Percentiles rank a stretch among this genome's conserved stretches.
These are phyloP conservation scores for Gerris lacustris DNA, from an alignment of 2,888 invertebrate genomes.

Conservation along the genomic window DNA sequence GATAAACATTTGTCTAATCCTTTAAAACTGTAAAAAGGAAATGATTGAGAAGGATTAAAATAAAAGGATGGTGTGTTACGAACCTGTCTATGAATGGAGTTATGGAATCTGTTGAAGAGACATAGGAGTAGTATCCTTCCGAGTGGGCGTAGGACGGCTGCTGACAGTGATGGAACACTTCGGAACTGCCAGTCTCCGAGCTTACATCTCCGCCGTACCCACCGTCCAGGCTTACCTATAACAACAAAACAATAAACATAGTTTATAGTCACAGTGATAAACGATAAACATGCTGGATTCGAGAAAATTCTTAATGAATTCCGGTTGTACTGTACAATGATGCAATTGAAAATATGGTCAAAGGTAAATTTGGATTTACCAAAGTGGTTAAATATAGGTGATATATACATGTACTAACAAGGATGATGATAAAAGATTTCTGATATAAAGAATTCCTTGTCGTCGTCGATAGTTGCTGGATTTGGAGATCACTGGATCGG, in stretches of 20 bases:
- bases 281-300: background rate
- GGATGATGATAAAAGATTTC: too few species aligned
- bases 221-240: conserved; percentile 25
- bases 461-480: too few species aligned
- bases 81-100: conserved; percentile 59
- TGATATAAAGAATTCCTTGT: too few species aligned
- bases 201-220: conserved; percentile 22
- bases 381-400: too few species aligned
- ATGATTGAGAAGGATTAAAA: too few species aligned
- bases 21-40: too few species aligned
- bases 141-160: conserved; percentile 66
- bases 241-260: background rate
- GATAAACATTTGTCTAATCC: too few species aligned
- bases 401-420: too few species aligned
- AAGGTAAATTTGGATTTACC: too few species aligned
- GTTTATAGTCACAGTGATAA: background rate
- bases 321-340: conserved; percentile 12
- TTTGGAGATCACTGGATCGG: too few species aligned
- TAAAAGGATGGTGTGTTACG: too few species aligned
- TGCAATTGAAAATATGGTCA: background rate
- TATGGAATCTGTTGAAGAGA: conserved; percentile 62
- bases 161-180: conserved; percentile 44
- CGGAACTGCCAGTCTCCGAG: conserved; percentile 33
- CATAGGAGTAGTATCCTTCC: conserved; percentile 69
- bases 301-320: conserved; percentile 9